Evolutionary conservation across 2,113 vertebrate species (phyloP).

Genomic region (Tetraodon nigroviridis): DNA sequence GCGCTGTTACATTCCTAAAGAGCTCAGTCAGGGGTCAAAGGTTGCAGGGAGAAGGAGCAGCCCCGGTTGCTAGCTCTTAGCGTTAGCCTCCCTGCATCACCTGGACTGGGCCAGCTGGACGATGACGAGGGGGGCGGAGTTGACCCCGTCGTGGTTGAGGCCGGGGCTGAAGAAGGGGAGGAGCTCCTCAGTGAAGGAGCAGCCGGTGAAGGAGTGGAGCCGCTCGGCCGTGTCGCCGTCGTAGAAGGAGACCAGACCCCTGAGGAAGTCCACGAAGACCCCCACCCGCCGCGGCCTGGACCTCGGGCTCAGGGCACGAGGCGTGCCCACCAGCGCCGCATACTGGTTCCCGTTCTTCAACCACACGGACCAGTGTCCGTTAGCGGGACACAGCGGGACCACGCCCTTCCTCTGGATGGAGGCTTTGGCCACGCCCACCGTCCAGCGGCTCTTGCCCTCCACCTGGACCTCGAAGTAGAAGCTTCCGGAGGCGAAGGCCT

Average conservation of each 20-base stretch:
- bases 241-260: slow-evolving; percentile 14
- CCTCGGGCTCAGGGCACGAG: neutral
- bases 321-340: neutral
- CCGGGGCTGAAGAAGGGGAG: slow-evolving; percentile 18
- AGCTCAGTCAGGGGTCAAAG: too few species aligned
- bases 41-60: too few species aligned
- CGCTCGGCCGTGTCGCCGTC: neutral
- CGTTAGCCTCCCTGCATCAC: neutral
- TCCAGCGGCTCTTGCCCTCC: slow-evolving; percentile 12
- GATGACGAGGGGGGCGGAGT: slow-evolving; percentile 14
- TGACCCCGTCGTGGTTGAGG: neutral
- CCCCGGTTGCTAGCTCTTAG: neutral
- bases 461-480: slow-evolving; percentile 11
- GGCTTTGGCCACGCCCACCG: slow-evolving; percentile 1
- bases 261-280: slow-evolving; percentile 19
- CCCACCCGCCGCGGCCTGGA: neutral
- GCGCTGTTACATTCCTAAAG: too few species aligned
- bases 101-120: neutral
- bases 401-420: neutral
- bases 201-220: slow-evolving; percentile 6
- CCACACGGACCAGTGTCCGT: neutral
- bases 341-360: neutral
- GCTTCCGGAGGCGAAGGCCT: neutral
- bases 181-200: slow-evolving; percentile 12
- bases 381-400: neutral